Evolutionary conservation across 2,113 vertebrate genomes (phyloP).

Genomic region (Macroglossus sobrinus): DNA sequence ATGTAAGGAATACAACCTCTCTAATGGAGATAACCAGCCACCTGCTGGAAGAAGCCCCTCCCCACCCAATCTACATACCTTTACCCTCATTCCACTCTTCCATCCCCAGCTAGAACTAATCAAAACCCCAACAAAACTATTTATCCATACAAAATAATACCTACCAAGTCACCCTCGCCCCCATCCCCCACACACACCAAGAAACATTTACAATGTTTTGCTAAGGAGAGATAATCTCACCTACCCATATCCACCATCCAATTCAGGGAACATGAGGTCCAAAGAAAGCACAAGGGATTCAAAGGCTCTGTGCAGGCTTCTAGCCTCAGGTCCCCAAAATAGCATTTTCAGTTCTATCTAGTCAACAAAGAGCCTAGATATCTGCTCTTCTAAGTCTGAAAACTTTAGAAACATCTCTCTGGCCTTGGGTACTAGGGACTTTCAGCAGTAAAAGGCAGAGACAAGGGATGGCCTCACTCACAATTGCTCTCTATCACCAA

Average conservation of each 20-base stretch:
- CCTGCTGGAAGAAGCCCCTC: not conserved
- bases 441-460: not conserved
- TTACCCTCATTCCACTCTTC: not conserved
- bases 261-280: not conserved
- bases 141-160: not conserved
- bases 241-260: not conserved
- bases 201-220: not conserved
- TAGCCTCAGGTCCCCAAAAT: not conserved
- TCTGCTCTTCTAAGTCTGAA: not conserved
- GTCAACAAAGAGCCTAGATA: not conserved
- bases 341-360: not conserved
- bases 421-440: not conserved
- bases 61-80: not conserved
- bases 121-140: not conserved
- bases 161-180: not conserved
- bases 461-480: not conserved
- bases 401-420: not conserved
- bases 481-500: not conserved
- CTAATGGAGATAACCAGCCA: not conserved
- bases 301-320: not conserved
- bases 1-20: not conserved
- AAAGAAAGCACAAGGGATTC: not conserved
- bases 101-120: not conserved
- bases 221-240: not conserved
- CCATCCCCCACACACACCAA: not conserved